These are phyloP conservation scores for Pherbina coryleti DNA, from an alignment of 2,888 invertebrate genomes.

Conservation along the genomic window DNA sequence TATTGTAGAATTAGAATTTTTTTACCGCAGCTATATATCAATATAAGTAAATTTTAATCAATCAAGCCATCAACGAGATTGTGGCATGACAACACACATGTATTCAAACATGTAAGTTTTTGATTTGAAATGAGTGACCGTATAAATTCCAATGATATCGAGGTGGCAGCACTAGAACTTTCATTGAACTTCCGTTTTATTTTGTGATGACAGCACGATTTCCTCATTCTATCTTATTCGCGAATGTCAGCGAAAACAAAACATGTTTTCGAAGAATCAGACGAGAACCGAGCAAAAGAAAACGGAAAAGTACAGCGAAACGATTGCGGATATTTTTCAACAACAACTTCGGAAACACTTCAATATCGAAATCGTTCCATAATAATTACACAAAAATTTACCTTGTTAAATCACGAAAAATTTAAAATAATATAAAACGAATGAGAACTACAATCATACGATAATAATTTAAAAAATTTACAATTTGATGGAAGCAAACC, in stretches of 20 bases:
- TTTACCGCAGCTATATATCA: too few species aligned
- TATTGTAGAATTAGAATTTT: too few species aligned
- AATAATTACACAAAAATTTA: constrained; percentile 26
- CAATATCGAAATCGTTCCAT: constrained; percentile 37
- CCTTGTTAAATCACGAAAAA: not conserved
- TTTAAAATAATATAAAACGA: not conserved
- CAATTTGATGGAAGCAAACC: not conserved
- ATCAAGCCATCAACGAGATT: too few species aligned
- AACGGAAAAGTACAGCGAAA: constrained; percentile 3
- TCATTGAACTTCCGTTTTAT: too few species aligned
- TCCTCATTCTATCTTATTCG: too few species aligned
- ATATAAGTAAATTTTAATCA: too few species aligned
- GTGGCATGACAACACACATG: too few species aligned
- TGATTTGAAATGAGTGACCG: too few species aligned
- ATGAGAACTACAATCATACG: not conserved
- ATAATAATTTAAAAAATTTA: not conserved
- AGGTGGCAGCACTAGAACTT: too few species aligned
- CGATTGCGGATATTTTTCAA: constrained; percentile 12
- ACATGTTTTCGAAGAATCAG: not conserved
- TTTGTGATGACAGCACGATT: too few species aligned
- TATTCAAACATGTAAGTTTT: too few species aligned
- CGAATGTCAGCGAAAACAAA: constrained; percentile 8
- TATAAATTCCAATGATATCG: too few species aligned
- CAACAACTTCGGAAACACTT: constrained; percentile 4
- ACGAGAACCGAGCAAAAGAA: not conserved